A percentile compares a stretch with the other conserved stretches of the same genome.
Conservation (phyloP, 2,797 vertebrate genomes). For the Rhodeus uyekii region DNA sequence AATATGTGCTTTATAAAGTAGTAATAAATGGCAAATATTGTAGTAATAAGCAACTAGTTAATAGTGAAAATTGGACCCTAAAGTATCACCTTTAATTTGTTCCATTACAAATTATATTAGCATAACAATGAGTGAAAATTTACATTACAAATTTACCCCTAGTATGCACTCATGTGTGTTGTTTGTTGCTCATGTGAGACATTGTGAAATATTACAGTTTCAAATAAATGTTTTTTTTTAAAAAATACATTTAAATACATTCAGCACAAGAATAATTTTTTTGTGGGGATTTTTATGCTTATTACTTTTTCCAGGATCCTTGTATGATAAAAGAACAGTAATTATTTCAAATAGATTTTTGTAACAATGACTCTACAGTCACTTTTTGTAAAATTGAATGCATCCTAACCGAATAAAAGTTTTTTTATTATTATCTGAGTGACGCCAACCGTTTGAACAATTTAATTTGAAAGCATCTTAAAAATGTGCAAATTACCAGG, state of each 20-base stretch:
- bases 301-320: neutral
- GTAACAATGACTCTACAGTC: neutral
- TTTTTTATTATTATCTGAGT: neutral
- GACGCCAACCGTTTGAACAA: neutral
- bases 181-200: no score
- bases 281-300: neutral
- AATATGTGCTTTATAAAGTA: no score
- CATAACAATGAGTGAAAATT: neutral
- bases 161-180: no score
- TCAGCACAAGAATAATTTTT: no score
- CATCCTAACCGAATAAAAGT: neutral
- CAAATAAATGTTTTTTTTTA: neutral
- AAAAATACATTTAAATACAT: no score
- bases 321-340: no score
- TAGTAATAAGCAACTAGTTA: no score
- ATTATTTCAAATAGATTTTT: neutral
- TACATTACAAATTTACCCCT: neutral
- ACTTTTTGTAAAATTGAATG: neutral
- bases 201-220: neutral
- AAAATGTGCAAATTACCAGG: neutral
- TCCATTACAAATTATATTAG: neutral
- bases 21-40: no score
- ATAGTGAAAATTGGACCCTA: no score
- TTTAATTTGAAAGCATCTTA: neutral
- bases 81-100: no score